Evolutionary conservation across 2,797 vertebrate species (phyloP).

Genomic region (Heterohyrax brucei): DNA sequence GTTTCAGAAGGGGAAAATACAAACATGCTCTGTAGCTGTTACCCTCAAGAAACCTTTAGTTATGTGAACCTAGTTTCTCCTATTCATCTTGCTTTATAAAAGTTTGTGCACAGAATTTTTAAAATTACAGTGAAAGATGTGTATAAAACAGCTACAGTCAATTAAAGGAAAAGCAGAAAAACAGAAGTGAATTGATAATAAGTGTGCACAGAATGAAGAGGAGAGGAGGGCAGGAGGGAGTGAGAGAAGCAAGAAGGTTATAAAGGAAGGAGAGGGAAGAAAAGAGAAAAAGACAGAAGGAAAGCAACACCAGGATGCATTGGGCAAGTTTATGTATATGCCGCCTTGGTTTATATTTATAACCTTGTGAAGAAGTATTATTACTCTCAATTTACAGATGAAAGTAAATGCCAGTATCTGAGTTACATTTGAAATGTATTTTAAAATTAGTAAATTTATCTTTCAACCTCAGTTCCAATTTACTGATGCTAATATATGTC

Average conservation of each 20-base stretch:
- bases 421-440: neutral
- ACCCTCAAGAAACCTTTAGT: neutral
- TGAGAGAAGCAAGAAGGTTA: neutral
- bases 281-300: neutral
- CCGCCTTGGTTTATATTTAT: neutral
- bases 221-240: neutral
- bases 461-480: neutral
- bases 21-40: neutral
- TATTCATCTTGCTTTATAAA: neutral
- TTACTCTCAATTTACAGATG: neutral
- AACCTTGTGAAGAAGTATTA: neutral
- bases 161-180: neutral
- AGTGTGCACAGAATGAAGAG: neutral
- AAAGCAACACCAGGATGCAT: neutral
- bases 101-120: neutral
- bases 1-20: neutral
- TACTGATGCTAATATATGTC: neutral
- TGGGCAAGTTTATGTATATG: neutral
- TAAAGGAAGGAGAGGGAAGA: fast-evolving
- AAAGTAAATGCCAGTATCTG: neutral
- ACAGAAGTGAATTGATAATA: neutral
- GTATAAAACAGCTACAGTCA: neutral
- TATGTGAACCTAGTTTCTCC: fast-evolving
- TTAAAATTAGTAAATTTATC: neutral
- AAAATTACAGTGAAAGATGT: neutral